Percentiles rank a stretch among this genome's conserved stretches.
Conservation (phyloP, 2,797 vertebrate genomes). For the Poeciliopsis paucimaculata region DNA sequence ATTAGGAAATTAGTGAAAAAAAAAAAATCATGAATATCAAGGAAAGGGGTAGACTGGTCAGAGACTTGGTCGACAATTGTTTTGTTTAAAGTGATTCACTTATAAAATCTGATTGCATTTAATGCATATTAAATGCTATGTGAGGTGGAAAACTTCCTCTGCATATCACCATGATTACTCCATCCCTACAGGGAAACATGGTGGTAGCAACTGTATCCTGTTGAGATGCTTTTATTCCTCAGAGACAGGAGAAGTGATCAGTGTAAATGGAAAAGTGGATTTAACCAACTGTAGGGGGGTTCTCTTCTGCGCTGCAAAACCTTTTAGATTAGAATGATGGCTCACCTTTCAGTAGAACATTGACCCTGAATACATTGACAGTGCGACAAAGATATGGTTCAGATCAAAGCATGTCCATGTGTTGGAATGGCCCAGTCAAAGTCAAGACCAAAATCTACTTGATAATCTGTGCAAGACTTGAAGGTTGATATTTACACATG, state of each 20-base stretch:
- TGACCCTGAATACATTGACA: neutral
- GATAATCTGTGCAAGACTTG: neutral
- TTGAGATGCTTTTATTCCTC: neutral
- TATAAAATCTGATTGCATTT: neutral
- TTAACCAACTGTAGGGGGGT: neutral
- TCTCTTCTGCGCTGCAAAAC: neutral
- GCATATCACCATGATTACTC: neutral
- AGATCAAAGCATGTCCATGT: neutral
- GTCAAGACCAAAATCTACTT: neutral
- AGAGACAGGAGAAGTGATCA: neutral
- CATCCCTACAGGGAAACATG: neutral
- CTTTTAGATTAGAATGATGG: neutral
- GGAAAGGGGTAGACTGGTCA: neutral
- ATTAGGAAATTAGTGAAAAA: neutral
- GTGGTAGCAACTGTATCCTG: neutral
- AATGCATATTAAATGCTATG: neutral
- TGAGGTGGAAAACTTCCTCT: neutral
- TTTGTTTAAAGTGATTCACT: neutral
- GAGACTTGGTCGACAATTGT: neutral
- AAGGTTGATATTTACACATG: neutral
- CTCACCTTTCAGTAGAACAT: neutral
- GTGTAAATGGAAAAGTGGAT: neutral
- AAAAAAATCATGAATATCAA: neutral
- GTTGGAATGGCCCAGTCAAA: neutral
- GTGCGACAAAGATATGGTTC: neutral